Evolutionary conservation across 1,140 invertebrate genomes (phyloP).

Genomic region (Atta cephalotes): DNA sequence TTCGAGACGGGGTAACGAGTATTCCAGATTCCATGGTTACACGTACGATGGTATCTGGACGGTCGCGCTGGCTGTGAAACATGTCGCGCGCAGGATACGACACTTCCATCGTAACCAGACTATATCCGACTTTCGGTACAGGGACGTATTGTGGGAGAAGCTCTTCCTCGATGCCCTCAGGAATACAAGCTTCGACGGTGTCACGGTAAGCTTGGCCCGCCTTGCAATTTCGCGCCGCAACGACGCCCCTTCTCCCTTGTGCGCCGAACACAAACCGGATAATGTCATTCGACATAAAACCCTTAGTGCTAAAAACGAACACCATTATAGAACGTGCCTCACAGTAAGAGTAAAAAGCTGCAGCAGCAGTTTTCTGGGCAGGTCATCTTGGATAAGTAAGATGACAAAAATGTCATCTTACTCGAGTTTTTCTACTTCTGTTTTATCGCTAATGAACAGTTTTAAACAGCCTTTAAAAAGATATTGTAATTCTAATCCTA

Average conservation of each 20-base stretch:
- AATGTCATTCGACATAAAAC: constrained; percentile 47
- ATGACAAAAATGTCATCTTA: too few species aligned
- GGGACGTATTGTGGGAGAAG: constrained; percentile 94
- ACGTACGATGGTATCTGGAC: constrained; percentile 99
- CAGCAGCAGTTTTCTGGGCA: not conserved
- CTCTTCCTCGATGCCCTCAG: constrained; percentile 95
- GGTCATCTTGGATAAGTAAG: constrained; percentile 8
- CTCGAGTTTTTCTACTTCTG: not conserved
- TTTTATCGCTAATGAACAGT: not conserved
- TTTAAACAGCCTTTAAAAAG: constrained; percentile 1
- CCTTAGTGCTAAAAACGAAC: constrained; percentile 28
- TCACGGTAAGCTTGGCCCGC: constrained; percentile 90
- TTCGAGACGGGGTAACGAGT: constrained; percentile 91
- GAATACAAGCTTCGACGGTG: constrained; percentile 97
- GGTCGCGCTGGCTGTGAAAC: constrained; percentile 96
- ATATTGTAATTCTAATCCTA: not conserved
- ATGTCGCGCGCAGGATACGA: constrained; percentile 91
- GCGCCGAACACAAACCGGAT: constrained; percentile 20
- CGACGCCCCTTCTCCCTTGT: not conserved
- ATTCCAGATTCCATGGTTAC: constrained; percentile 98
- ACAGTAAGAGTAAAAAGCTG: not conserved
- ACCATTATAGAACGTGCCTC: not conserved
- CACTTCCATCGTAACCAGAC: constrained; percentile 90
- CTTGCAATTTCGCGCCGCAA: constrained; percentile 36
- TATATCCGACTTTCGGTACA: constrained; percentile 93